Conservation (phyloP, 2,888 invertebrate species). For the Pyrrhia umbra region DNA sequence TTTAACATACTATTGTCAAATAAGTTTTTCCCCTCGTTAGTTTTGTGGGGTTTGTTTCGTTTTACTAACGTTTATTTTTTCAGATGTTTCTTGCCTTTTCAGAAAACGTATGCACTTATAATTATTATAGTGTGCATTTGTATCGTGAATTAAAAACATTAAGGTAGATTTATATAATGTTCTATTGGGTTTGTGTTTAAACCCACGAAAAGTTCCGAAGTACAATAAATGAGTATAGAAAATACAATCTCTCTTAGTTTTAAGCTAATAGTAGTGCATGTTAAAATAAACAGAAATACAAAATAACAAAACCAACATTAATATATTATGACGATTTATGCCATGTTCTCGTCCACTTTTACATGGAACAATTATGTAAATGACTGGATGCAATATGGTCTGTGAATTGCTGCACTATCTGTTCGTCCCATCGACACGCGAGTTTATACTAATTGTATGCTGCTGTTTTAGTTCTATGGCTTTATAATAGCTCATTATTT, state of each 20-base stretch:
- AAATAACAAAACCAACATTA: slow-evolving; percentile 15
- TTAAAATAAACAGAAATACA: background rate
- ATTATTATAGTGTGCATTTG: no score
- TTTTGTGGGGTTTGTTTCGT: background rate
- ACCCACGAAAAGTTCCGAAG: no score
- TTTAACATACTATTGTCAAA: slow-evolving; percentile 26
- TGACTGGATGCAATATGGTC: slow-evolving; percentile 88
- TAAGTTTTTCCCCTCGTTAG: slow-evolving; percentile 35
- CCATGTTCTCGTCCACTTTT: slow-evolving; percentile 46
- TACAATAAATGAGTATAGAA: no score
- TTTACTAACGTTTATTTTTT: background rate
- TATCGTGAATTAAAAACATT: no score
- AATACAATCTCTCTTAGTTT: no score
- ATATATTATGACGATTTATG: slow-evolving; percentile 12
- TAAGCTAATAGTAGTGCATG: background rate
- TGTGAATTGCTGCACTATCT: slow-evolving; percentile 84
- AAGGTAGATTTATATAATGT: no score
- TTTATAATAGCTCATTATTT: slow-evolving; percentile 63
- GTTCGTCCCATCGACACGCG: slow-evolving; percentile 83
- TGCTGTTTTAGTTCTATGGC: slow-evolving; percentile 79
- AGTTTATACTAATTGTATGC: slow-evolving; percentile 73
- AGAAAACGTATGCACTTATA: background rate
- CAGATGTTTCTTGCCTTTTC: no score
- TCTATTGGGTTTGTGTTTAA: no score
- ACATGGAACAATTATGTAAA: slow-evolving; percentile 86